Base-by-base conservation (phyloP, 2,113 vertebrate genomes). In the Tyto alba region DNA sequence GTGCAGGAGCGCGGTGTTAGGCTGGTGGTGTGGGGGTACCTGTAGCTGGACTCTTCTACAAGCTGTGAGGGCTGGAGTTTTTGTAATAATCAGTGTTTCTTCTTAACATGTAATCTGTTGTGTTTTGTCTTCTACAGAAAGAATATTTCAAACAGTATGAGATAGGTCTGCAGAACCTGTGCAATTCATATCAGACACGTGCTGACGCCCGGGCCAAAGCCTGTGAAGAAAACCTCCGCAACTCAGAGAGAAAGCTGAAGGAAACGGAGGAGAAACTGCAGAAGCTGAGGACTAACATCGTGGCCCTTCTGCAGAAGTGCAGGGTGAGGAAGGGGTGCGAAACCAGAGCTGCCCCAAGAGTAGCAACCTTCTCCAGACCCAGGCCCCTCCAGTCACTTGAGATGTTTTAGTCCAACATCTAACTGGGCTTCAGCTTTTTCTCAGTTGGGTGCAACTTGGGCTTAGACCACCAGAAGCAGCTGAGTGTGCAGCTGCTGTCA, bases 141-240 rank as follows among this genome's bases (percentile, higher is more conserved):
- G 99, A 99, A 53, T 99, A 99, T 97, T 99, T 99, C 97, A 99
- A 99, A 94, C 99, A 99, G 90, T 99, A 99, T 85, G 99, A 99
- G 91, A 98, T 99, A 11, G 99, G 99, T 23, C 98, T 99, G 41
- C 99, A 99, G 98, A 99, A 99, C 20, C 90, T 99, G 94, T 99
- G 99, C 95, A 99, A 99, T 97, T 99, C 99, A 0, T 99, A 99
- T 93, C 99, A 99, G 98, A 99, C 97, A 50, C 98, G 99, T 12
- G 99, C 99, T 0, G 99, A 99, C 17, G 98, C 98, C 10, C 98
- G 99, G n/a, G 99, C 99, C 90, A 99, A 99, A 97, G 99, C 98
- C 59, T 99, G 98, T 1, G 99, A 99, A 91, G 99, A 99, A 88
- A 99, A 98, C 96, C 98, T 99, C 91, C 99, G 94, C 38, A 98